Percentiles rank a stretch among this genome's conserved stretches.
These are phyloP conservation scores for Caretta caretta DNA, from an alignment of 2,113 vertebrate genomes.

Conservation along the genomic window DNA sequence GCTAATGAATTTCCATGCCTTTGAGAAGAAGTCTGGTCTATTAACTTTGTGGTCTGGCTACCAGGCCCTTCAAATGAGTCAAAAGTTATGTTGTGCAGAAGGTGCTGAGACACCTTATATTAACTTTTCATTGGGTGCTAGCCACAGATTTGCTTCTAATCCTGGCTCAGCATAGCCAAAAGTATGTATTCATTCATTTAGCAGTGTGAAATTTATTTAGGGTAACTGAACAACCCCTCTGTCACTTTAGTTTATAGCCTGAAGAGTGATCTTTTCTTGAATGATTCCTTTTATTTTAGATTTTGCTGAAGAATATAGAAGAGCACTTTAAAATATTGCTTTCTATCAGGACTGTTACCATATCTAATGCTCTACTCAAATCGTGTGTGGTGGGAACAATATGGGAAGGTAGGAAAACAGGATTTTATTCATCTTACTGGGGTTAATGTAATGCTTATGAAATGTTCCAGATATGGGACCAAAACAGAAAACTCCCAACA, in stretches of 20 bases:
- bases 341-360: not conserved
- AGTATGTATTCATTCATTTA: not conserved
- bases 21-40: not conserved
- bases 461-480: not conserved
- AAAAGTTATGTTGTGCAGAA: constrained; percentile 5
- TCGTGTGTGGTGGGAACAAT: not conserved
- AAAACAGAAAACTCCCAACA: not conserved
- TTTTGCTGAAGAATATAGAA: not conserved
- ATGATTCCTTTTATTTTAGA: not conserved
- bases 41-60: not conserved
- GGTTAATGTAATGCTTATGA: not conserved
- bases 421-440: not conserved
- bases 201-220: not conserved
- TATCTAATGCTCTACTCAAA: not conserved
- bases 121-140: not conserved
- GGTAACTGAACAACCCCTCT: not conserved
- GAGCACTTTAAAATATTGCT: not conserved
- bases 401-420: not conserved
- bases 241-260: not conserved
- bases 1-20: not conserved
- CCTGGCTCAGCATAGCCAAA: not conserved
- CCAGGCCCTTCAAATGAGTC: constrained; percentile 4
- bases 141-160: not conserved
- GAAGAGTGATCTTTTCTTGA: not conserved
- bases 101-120: not conserved